Evolutionary conservation across 2,113 vertebrate genomes (phyloP).

Genomic region (Equus przewalskii): DNA sequence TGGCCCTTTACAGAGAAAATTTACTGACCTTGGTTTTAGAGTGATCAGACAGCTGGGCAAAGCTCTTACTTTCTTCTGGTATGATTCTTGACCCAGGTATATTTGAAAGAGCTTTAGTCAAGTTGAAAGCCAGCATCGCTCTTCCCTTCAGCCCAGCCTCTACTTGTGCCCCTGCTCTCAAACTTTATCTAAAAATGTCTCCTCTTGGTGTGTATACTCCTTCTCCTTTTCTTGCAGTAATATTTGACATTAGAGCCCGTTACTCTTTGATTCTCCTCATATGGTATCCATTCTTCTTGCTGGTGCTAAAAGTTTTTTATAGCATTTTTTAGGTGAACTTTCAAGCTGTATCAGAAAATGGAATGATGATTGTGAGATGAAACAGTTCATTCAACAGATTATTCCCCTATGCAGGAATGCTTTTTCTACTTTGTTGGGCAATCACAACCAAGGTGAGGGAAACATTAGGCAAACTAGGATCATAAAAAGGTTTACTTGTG

Average conservation of each 20-base stretch:
- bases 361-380: neutral
- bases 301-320: neutral
- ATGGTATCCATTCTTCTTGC: neutral
- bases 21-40: neutral
- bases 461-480: neutral
- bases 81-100: neutral
- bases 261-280: neutral
- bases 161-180: neutral
- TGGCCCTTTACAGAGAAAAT: neutral
- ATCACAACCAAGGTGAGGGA: neutral
- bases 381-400: neutral
- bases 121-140: neutral
- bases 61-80: neutral
- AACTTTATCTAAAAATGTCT: neutral
- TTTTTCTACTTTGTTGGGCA: neutral
- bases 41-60: neutral
- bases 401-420: neutral
- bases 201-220: neutral
- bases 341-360: neutral
- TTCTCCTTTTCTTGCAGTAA: neutral
- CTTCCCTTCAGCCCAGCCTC: neutral
- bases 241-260: neutral
- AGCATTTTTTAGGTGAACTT: slow-evolving; percentile 11
- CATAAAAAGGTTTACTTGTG: neutral
- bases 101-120: neutral